These are phyloP conservation scores for Oncopodura yosiiana DNA, from an alignment of 1,140 invertebrate genomes.

Conservation along the genomic window DNA sequence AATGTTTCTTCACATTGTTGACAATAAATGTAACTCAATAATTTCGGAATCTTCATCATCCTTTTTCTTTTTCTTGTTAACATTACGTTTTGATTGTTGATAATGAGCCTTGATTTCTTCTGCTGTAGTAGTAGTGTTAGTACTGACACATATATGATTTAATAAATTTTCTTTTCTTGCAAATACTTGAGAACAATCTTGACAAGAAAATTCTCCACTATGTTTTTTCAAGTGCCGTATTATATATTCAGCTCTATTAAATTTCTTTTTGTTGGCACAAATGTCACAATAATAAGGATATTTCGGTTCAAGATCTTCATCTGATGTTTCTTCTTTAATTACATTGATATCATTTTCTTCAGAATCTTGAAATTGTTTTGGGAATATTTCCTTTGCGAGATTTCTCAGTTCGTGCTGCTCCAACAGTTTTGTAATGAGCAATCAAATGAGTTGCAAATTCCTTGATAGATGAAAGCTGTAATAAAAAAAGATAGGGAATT, in stretches of 20 bases:
- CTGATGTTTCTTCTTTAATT: background rate
- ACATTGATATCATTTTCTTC: background rate
- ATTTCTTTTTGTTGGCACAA: conserved; percentile 42
- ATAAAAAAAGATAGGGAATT: conserved; percentile 2
- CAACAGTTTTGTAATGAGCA: conserved; percentile 37
- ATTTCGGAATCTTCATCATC: no score
- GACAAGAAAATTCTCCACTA: conserved; percentile 45
- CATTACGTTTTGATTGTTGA: no score
- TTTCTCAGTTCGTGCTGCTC: conserved; percentile 28
- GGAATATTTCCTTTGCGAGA: background rate
- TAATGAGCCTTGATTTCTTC: no score
- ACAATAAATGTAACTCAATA: no score
- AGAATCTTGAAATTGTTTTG: background rate
- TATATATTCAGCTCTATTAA: conserved; percentile 42
- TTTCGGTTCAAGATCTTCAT: conserved; percentile 8
- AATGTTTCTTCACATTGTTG: conserved; percentile 38
- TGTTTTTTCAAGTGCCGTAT: conserved; percentile 46
- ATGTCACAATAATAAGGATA: conserved; percentile 45
- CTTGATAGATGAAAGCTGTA: background rate
- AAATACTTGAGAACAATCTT: conserved; percentile 35
- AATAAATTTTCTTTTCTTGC: conserved; percentile 15
- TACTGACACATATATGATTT: no score
- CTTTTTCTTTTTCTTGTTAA: no score
- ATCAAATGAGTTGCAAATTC: conserved; percentile 38
- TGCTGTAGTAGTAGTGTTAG: no score